Percentiles rank a stretch among this genome's conserved stretches.
Evolutionary conservation across 2,888 invertebrate species (phyloP).

Genomic region (Anoplius nigerrimus): DNA sequence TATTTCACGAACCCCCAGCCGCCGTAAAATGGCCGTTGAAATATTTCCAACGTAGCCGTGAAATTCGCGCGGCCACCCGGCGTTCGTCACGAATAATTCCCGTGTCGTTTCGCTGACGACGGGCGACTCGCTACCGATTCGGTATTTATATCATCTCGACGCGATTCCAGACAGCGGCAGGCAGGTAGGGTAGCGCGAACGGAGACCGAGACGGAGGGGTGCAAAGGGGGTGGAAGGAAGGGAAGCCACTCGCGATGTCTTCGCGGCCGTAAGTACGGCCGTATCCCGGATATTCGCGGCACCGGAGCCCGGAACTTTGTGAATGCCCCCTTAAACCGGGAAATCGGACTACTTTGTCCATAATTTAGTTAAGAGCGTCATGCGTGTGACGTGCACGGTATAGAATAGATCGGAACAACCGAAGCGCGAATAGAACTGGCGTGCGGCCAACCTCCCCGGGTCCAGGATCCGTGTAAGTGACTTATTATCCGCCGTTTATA

Average conservation of each 20-base stretch:
- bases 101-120: too few species aligned
- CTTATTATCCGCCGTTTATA: slow-evolving; percentile 74
- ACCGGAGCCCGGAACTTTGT: slow-evolving; percentile 55
- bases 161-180: too few species aligned
- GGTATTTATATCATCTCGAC: too few species aligned
- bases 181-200: too few species aligned
- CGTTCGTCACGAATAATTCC: too few species aligned
- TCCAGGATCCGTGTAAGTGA: slow-evolving; percentile 73
- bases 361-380: slow-evolving; percentile 75
- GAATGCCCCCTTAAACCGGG: slow-evolving; percentile 67
- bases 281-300: slow-evolving; percentile 29
- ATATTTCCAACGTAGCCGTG: too few species aligned
- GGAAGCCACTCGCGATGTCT: neutral
- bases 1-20: too few species aligned
- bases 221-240: too few species aligned
- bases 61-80: too few species aligned
- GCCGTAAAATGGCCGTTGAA: too few species aligned
- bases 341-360: slow-evolving; percentile 74
- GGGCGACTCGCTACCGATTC: too few species aligned
- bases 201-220: too few species aligned
- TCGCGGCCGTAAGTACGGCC: neutral
- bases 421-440: slow-evolving; percentile 75
- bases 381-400: slow-evolving; percentile 74
- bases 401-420: slow-evolving; percentile 74
- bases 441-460: slow-evolving; percentile 70